phyloP scores from a whole-genome alignment of 2,797 vertebrate genomes.

The Pempheris klunzingeri region DNA sequence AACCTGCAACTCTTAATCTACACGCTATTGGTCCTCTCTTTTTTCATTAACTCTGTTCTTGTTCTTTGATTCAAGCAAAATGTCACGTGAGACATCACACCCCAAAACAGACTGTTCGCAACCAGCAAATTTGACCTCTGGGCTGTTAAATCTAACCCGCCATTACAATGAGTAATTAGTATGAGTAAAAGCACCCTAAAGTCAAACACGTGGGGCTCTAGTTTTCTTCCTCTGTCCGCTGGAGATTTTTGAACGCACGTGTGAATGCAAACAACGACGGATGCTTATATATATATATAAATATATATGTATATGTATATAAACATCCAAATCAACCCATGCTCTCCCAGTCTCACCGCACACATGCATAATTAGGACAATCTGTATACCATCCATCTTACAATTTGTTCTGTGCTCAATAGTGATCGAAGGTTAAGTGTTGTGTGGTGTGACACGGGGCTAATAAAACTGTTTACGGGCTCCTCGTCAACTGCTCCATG shows the following conservation, averaged over 20 bases:
- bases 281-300: slow-evolving; percentile 19
- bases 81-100: background rate
- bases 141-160: slow-evolving; percentile 29
- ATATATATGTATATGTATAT: slow-evolving; percentile 20
- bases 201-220: background rate
- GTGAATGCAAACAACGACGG: slow-evolving; percentile 16
- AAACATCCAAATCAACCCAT: slow-evolving; percentile 5
- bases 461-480: slow-evolving; percentile 63
- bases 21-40: background rate
- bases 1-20: background rate
- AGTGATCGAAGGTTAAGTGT: slow-evolving; percentile 43
- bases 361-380: slow-evolving; percentile 27
- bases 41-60: background rate
- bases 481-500: slow-evolving; percentile 47
- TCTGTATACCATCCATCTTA: slow-evolving; percentile 7
- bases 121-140: slow-evolving; percentile 2
- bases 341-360: background rate
- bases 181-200: slow-evolving; percentile 2
- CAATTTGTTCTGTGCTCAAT: slow-evolving; percentile 31
- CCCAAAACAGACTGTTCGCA: background rate
- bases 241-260: slow-evolving; percentile 8
- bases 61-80: background rate
- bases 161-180: slow-evolving; percentile 5
- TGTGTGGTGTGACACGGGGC: slow-evolving; percentile 30
- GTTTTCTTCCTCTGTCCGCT: slow-evolving; percentile 10